Percentiles rank a stretch among this genome's conserved stretches.
Conservation (phyloP, 2,113 vertebrate species). For the Poeciliopsis prolifica region DNA sequence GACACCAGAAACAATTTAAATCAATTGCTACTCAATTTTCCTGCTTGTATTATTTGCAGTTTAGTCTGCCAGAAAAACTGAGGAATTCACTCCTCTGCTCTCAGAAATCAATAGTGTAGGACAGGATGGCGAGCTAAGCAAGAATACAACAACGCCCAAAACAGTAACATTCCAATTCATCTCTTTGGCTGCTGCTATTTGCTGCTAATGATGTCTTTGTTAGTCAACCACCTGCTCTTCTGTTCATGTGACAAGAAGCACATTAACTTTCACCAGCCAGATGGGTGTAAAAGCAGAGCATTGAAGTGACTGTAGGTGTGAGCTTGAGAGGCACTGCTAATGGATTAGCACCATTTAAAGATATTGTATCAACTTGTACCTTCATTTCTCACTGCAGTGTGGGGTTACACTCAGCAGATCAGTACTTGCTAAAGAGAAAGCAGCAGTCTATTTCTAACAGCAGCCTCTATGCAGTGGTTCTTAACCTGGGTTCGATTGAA, state of each 20-base stretch:
- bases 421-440: constrained; percentile 22
- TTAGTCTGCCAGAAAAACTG: neutral
- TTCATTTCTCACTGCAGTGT: constrained; percentile 39
- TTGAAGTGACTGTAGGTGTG: constrained; percentile 28
- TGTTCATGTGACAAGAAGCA: constrained; percentile 46
- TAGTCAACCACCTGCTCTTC: constrained; percentile 34
- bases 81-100: constrained; percentile 6
- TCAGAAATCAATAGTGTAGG: constrained; percentile 41
- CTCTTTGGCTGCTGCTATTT: constrained; percentile 35
- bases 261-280: constrained; percentile 55
- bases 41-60: constrained; percentile 7
- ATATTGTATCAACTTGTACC: constrained; percentile 48
- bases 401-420: constrained; percentile 53
- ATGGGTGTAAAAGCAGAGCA: constrained; percentile 8
- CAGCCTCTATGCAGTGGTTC: constrained; percentile 4
- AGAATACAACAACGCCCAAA: constrained; percentile 23
- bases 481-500: no score
- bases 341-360: constrained; percentile 49
- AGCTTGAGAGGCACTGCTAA: constrained; percentile 39
- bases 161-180: constrained; percentile 28
- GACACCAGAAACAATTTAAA: constrained; percentile 15
- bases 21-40: neutral
- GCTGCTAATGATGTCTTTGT: constrained; percentile 16
- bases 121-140: constrained; percentile 4
- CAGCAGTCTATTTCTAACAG: constrained; percentile 1